Evolutionary conservation across 2,797 vertebrate species (phyloP).

Genomic region (Psittacula derbiana): DNA sequence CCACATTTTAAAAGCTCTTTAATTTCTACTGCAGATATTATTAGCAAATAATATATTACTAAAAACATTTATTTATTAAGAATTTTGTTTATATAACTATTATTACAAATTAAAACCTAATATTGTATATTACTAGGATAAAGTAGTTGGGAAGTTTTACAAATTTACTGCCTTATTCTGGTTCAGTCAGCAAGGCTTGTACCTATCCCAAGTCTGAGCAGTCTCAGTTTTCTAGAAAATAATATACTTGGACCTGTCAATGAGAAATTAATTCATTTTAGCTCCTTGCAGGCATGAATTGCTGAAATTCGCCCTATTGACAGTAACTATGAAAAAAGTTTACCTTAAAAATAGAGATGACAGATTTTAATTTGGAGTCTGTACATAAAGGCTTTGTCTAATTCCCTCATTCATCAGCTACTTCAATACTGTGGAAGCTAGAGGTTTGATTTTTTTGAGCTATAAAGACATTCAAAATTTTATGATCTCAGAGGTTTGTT

Average conservation of each 20-base stretch:
- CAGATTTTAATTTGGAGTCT: not conserved
- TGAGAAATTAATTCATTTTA: not conserved
- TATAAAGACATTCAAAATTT: not conserved
- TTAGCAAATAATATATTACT: not conserved
- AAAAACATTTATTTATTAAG: not conserved
- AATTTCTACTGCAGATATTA: not conserved
- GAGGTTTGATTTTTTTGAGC: not conserved
- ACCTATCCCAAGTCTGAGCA: not conserved
- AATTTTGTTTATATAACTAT: not conserved
- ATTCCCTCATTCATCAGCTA: not conserved
- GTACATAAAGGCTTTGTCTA: not conserved
- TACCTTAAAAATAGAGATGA: not conserved
- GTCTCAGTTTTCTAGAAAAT: not conserved
- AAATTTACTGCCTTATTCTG: not conserved
- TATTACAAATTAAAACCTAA: not conserved
- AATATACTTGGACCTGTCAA: not conserved
- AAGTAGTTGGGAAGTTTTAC: not conserved
- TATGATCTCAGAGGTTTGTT: not conserved
- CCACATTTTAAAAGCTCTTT: not conserved
- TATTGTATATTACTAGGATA: not conserved
- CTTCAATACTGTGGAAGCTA: not conserved
- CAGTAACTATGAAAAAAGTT: not conserved
- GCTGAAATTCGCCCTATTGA: not conserved
- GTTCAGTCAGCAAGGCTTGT: not conserved
- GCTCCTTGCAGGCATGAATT: not conserved